Evolutionary conservation across 1,140 invertebrate species (phyloP), one percentile per base, ranked within the genome.

Genomic region (Stegodyphus mimosarum): DNA sequence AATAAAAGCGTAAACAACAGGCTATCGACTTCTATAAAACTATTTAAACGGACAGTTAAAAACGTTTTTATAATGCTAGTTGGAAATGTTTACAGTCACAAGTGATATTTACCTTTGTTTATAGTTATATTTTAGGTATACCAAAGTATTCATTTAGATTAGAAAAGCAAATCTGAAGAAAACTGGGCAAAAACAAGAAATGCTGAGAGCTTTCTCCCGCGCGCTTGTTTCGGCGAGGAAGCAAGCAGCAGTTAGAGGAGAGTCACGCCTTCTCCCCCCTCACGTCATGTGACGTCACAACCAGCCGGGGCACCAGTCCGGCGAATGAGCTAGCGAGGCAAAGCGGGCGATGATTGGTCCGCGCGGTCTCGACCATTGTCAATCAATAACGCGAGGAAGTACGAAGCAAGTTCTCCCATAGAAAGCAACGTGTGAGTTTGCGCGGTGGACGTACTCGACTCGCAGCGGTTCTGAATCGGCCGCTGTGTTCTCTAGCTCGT

Each of bases 321-420:
- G 64, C 64, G 11, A 67, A 67, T 67, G 17, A 17, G 64, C 11
- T 13, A 7, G 64, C 11, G 17, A 17, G 11, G 11, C 13, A 7
- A 13, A n/a, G 10, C 64, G 11, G 10, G 17, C 64, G 64, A 7
- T 7, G 64, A 67, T 67, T 67, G 64, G 64, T 67, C 55, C 64
- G 64, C 64, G 11, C 17, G 7, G 11, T n/a, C 17, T 7, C 64
- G 64, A 17, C 64, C 17, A 17, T 17, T 67, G 17, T 67, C 64
- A 67, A 67, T 67, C 64, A 67, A 67, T 67, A 67, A 18, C 11
- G 64, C 64, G 17, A 67, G 64, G 64, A 67, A 67, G 64, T 67
- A 18, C 11, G 64, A 67, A 7, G 10, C 64, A 67, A 67, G 10
- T 67, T 67, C 11, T 67, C 17, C 6, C 17, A 67, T 67, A 67